These are phyloP conservation scores for Scyliorhinus canicula DNA, from an alignment of 2,797 vertebrate species.

Conservation along the genomic window DNA sequence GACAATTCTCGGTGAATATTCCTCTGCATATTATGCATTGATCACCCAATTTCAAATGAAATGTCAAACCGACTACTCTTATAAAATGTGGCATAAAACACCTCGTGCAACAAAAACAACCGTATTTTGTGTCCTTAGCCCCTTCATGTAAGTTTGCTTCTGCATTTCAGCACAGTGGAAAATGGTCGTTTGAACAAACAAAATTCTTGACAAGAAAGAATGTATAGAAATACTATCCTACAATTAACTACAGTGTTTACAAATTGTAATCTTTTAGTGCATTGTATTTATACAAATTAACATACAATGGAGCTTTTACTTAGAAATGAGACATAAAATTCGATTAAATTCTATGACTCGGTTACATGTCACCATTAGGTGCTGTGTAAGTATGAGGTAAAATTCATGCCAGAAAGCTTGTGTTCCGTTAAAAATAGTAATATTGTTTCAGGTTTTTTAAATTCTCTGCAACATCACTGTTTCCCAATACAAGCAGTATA, in stretches of 20 bases:
- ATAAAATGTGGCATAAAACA: neutral
- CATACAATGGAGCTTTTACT: constrained; percentile 55
- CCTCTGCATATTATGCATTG: neutral
- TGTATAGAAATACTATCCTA: constrained; percentile 63
- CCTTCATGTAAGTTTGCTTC: constrained; percentile 43
- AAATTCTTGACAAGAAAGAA: constrained; percentile 67
- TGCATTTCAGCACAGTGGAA: constrained; percentile 47
- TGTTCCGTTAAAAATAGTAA: constrained; percentile 17
- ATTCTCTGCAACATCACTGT: constrained; percentile 23
- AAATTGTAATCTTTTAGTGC: constrained; percentile 66
- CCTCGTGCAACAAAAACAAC: neutral
- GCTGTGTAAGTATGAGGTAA: constrained; percentile 30
- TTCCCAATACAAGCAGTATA: constrained; percentile 34
- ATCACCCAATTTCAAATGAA: neutral
- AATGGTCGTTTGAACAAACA: constrained; percentile 49
- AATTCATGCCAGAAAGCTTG: constrained; percentile 3
- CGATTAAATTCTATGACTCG: neutral
- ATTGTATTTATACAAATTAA: constrained; percentile 61
- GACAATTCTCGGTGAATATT: neutral
- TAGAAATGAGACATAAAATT: constrained; percentile 25
- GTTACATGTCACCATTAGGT: constrained; percentile 25
- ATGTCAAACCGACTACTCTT: neutral
- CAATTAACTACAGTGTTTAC: constrained; percentile 71
- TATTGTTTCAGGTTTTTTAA: constrained; percentile 19
- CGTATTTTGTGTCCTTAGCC: neutral